Evolutionary conservation across 2,888 invertebrate genomes (phyloP).

Genomic region (Dioctria rufipes): DNA sequence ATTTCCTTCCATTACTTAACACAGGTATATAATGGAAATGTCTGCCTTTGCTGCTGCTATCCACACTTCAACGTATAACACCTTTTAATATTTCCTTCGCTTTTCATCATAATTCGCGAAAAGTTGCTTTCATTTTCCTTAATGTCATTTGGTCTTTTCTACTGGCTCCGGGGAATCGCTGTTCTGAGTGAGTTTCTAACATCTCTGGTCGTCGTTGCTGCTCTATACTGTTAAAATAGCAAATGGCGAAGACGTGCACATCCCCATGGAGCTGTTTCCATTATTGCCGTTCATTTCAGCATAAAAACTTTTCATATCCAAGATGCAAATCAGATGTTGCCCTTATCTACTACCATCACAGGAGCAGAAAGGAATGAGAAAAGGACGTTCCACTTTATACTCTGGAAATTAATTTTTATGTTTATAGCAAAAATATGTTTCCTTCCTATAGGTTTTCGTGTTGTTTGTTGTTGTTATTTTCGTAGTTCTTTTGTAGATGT

Average conservation of each 20-base stretch:
- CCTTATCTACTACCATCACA: constrained; percentile 18
- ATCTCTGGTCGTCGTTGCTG: not conserved
- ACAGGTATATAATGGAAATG: not conserved
- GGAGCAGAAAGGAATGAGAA: not conserved
- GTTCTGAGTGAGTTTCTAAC: constrained; percentile 13
- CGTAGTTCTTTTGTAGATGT: not conserved
- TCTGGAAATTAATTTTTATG: constrained; percentile 49
- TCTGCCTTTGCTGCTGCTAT: not conserved
- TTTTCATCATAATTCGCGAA: constrained; percentile 36
- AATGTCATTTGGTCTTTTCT: constrained; percentile 40
- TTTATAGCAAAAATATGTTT: constrained; percentile 43
- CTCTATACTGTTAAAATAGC: constrained; percentile 1
- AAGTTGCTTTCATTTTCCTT: constrained; percentile 46
- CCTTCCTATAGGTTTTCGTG: not conserved
- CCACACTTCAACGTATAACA: not conserved
- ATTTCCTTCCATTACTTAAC: not conserved
- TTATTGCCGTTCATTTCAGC: constrained; percentile 50
- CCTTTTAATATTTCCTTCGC: constrained; percentile 18
- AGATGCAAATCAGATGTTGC: constrained; percentile 50
- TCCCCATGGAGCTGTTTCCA: constrained; percentile 50
- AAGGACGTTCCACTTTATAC: constrained; percentile 16
- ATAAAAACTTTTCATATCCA: constrained; percentile 52
- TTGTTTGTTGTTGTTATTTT: constrained; percentile 27
- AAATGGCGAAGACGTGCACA: constrained; percentile 47
- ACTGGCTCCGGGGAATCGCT: constrained; percentile 25